These are phyloP conservation scores for Peromyscus nudipes DNA, from an alignment of 2,797 vertebrate species.

Conservation along the genomic window DNA sequence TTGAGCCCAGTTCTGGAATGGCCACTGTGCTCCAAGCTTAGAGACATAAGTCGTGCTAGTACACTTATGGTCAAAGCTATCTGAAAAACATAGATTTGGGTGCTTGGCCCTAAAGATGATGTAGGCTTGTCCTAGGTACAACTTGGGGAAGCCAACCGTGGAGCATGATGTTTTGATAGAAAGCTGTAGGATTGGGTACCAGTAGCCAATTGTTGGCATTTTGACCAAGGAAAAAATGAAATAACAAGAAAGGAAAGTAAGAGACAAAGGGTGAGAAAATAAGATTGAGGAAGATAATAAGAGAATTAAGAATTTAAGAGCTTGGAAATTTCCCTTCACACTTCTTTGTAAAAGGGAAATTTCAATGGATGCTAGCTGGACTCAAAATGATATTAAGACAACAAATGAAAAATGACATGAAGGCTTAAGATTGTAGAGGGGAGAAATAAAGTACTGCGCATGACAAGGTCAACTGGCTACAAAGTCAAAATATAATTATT, in stretches of 20 bases:
- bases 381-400: not conserved
- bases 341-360: constrained; percentile 26
- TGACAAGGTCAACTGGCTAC: not conserved
- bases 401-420: not conserved
- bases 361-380: not conserved
- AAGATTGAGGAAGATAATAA: not conserved
- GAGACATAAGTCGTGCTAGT: not conserved
- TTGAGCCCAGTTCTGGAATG: not conserved
- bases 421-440: not conserved
- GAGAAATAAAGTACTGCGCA: not conserved
- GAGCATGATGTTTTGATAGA: constrained; percentile 36
- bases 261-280: constrained; percentile 50
- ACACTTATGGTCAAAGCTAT: not conserved
- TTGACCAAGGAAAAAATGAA: constrained; percentile 69
- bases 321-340: not conserved
- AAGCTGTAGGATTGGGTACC: not conserved
- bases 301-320: constrained; percentile 52
- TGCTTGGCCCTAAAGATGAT: not conserved
- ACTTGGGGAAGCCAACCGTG: not conserved
- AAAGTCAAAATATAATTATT: not conserved
- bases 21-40: not conserved
- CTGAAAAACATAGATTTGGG: not conserved
- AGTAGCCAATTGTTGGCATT: not conserved
- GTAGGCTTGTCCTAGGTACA: not conserved
- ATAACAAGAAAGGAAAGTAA: constrained; percentile 58